Conservation (phyloP, 2,888 invertebrate species). For the Mystacides longicornis region DNA sequence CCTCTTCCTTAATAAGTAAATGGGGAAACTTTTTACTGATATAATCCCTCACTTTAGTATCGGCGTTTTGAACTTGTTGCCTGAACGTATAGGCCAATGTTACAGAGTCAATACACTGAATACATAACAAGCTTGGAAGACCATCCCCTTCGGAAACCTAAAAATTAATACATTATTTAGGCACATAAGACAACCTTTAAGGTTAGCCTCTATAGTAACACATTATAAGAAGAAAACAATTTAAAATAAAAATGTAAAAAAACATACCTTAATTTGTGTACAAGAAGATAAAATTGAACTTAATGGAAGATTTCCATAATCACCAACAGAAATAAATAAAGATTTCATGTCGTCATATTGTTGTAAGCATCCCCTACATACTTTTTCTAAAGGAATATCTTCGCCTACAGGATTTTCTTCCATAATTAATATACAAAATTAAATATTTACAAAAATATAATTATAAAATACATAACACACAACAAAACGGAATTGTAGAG, state of each 20-base stretch:
- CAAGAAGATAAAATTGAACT: slow-evolving; percentile 15
- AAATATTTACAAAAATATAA: not conserved
- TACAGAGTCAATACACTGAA: slow-evolving; percentile 38
- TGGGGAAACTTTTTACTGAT: slow-evolving; percentile 16
- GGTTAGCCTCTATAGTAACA: not conserved
- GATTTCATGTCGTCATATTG: slow-evolving; percentile 31
- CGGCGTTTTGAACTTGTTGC: slow-evolving; percentile 37
- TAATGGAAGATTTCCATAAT: slow-evolving; percentile 25
- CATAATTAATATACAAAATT: slow-evolving; percentile 1
- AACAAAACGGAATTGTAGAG: not conserved
- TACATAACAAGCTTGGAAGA: slow-evolving; percentile 38
- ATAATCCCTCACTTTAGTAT: slow-evolving; percentile 31
- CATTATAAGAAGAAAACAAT: not conserved
- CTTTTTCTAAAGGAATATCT: slow-evolving; percentile 14
- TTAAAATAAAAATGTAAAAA: not conserved
- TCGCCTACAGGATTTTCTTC: slow-evolving; percentile 1
- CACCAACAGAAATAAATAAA: slow-evolving; percentile 32
- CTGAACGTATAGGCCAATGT: slow-evolving; percentile 39
- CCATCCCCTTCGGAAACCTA: slow-evolving; percentile 41
- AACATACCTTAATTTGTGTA: slow-evolving; percentile 19
- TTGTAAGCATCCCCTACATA: slow-evolving; percentile 11
- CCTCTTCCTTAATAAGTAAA: slow-evolving; percentile 11
- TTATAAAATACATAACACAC: not conserved
- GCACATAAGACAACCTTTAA: not conserved
- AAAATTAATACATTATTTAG: slow-evolving; percentile 5